Percentiles rank a stretch among this genome's conserved stretches.
phyloP scores from a whole-genome alignment of 2,888 invertebrate species.

The Parnassius orleans region DNA sequence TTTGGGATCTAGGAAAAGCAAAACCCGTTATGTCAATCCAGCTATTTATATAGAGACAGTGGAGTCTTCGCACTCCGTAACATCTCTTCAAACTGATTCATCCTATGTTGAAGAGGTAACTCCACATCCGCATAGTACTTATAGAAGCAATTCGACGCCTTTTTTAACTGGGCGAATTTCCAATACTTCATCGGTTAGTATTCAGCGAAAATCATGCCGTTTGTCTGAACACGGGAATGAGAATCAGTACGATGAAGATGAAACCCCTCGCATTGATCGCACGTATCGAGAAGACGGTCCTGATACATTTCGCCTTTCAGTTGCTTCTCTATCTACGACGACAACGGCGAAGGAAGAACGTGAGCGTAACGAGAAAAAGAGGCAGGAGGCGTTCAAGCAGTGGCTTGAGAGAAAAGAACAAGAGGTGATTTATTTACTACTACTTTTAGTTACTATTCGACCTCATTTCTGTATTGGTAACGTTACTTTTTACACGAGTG shows the following conservation, averaged over 20 bases:
- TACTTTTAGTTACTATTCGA: too few species aligned
- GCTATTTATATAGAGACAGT: conserved; percentile 82
- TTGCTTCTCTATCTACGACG: conserved; percentile 67
- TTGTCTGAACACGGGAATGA: conserved; percentile 39
- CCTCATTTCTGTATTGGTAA: too few species aligned
- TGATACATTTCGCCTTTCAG: conserved; percentile 71
- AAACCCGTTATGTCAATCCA: conserved; percentile 80
- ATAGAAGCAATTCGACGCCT: conserved; percentile 70
- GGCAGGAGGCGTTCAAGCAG: conserved; percentile 63
- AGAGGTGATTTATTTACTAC: conserved; percentile 48
- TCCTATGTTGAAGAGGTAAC: conserved; percentile 60
- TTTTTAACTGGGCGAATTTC: conserved; percentile 63
- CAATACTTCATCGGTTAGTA: conserved; percentile 55
- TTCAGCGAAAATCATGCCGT: conserved; percentile 66
- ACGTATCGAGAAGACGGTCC: conserved; percentile 66
- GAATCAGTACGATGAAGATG: conserved; percentile 37
- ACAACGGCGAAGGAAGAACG: conserved; percentile 70
- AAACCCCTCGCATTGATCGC: conserved; percentile 55
- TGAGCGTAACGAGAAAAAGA: conserved; percentile 64
- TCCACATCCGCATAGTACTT: conserved; percentile 69
- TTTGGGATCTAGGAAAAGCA: conserved; percentile 59
- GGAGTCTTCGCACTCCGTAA: conserved; percentile 64
- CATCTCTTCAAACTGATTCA: conserved; percentile 59
- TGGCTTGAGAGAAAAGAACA: conserved; percentile 71
- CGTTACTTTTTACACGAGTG: too few species aligned